Conservation (phyloP, 2,888 invertebrate genomes). For the Oscheius sp. region DNA sequence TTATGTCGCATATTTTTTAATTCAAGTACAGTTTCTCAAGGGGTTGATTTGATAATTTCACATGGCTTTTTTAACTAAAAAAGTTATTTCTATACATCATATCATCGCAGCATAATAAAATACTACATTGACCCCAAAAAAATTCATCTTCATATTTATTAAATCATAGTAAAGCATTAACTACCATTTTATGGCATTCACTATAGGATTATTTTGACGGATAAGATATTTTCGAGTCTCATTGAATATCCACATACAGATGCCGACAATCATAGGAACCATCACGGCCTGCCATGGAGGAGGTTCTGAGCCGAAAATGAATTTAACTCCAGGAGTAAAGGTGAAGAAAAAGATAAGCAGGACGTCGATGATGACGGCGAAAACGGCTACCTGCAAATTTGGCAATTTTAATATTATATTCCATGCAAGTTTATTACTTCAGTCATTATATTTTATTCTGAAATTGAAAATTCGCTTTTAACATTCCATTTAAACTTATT, state of each 20-base stretch:
- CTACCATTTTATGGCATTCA: conserved; percentile 19
- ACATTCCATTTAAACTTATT: no score
- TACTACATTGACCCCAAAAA: no score
- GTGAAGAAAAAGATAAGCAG: conserved; percentile 51
- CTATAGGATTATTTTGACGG: conserved; percentile 31
- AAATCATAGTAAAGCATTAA: no score
- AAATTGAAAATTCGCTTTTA: no score
- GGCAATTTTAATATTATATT: not conserved
- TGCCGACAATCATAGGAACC: conserved; percentile 54
- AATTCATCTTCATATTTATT: no score
- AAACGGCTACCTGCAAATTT: conserved; percentile 37
- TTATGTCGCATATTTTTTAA: no score
- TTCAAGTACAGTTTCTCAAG: no score
- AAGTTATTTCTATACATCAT: no score
- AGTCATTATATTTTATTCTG: no score
- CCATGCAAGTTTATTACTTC: not conserved
- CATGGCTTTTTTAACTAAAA: no score
- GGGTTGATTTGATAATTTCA: no score
- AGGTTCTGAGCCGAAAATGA: conserved; percentile 51
- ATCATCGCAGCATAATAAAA: no score
- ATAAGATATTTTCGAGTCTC: conserved; percentile 53
- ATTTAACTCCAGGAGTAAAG: conserved; percentile 54
- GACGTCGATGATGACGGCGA: conserved; percentile 58
- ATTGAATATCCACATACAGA: conserved; percentile 55
- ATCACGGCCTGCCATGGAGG: conserved; percentile 56